These are phyloP conservation scores for Puma concolor DNA, from an alignment of 2,113 vertebrate genomes.

Conservation along the genomic window DNA sequence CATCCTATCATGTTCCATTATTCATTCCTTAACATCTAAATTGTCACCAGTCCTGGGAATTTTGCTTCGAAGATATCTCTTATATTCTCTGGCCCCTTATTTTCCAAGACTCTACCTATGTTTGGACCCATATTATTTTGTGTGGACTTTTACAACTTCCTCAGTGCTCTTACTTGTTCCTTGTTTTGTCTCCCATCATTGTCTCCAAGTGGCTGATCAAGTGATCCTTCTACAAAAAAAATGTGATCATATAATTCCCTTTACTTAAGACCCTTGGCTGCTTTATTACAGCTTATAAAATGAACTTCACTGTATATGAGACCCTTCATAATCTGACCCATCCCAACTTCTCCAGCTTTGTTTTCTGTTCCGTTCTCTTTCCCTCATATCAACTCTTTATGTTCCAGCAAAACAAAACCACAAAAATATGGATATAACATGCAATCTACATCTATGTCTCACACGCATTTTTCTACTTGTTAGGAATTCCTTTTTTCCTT, in stretches of 20 bases:
- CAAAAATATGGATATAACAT: not conserved
- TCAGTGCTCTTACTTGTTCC: not conserved
- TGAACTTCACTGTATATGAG: not conserved
- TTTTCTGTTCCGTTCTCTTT: not conserved
- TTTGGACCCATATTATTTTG: not conserved
- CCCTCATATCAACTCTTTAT: not conserved
- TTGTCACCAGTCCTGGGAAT: not conserved
- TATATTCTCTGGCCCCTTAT: not conserved
- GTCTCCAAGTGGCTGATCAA: not conserved
- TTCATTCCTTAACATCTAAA: not conserved
- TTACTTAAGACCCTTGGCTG: not conserved
- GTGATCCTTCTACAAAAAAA: not conserved
- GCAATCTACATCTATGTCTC: not conserved
- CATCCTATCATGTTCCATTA: not conserved
- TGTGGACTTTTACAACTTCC: not conserved
- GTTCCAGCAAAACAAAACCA: not conserved
- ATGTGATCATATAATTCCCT: not conserved
- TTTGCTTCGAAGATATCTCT: not conserved
- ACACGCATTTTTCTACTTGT: not conserved
- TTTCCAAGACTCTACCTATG: not conserved
- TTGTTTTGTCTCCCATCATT: not conserved
- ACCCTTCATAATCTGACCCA: not conserved
- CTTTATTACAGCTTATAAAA: not conserved
- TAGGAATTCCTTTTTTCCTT: not conserved
- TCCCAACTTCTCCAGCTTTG: not conserved